phyloP scores from a whole-genome alignment of 2,888 invertebrate species.

The Andrena minutula region DNA sequence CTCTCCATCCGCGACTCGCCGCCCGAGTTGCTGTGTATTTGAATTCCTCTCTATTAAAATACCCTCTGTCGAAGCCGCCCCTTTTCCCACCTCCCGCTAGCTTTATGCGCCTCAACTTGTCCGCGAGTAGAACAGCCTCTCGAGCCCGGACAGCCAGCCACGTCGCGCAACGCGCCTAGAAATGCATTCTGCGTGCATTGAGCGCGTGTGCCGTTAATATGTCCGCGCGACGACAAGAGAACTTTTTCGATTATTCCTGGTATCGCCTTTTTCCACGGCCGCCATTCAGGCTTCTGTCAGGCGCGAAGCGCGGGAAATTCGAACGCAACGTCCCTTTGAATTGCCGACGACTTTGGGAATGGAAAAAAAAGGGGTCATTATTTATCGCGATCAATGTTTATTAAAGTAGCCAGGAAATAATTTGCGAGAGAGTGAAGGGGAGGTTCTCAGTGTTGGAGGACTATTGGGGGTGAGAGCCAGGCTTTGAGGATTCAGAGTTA shows the following conservation, averaged over 20 bases:
- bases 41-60: slow-evolving; percentile 45
- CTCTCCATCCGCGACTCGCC: slow-evolving; percentile 11
- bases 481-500: no score
- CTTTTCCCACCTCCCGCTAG: background rate
- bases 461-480: no score
- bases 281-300: no score
- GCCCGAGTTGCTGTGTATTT: slow-evolving; percentile 24
- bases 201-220: slow-evolving; percentile 51
- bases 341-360: background rate
- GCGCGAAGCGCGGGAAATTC: slow-evolving; percentile 12
- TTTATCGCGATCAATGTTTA: slow-evolving; percentile 4
- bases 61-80: background rate
- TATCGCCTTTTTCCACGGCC: slow-evolving; percentile 7
- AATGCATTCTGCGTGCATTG: slow-evolving; percentile 56
- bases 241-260: slow-evolving; percentile 62
- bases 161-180: slow-evolving; percentile 48
- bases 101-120: slow-evolving; percentile 71
- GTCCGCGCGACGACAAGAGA: slow-evolving; percentile 34
- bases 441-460: no score
- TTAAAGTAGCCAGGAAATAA: background rate
- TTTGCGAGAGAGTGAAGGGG: background rate
- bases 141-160: slow-evolving; percentile 50
- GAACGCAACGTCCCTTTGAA: background rate
- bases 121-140: slow-evolving; percentile 73
- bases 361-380: slow-evolving; percentile 1